Evolutionary conservation across 2,797 vertebrate genomes (phyloP).

Genomic region (Etheostoma nigrum): DNA sequence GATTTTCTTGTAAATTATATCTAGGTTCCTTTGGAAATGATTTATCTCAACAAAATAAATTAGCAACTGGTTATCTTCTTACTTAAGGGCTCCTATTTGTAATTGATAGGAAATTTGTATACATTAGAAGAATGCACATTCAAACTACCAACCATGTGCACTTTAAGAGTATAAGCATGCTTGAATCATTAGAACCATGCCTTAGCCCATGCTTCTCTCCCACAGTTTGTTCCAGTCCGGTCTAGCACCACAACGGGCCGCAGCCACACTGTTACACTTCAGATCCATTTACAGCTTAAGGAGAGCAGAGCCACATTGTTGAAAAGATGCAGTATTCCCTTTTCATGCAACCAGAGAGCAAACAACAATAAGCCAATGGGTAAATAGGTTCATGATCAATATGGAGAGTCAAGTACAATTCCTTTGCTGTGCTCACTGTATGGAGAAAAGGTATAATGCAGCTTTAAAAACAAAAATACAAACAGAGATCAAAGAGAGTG

Average conservation of each 20-base stretch:
- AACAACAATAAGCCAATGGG: conserved; percentile 52
- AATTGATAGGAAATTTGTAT: background rate
- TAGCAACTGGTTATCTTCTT: background rate
- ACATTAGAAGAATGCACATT: background rate
- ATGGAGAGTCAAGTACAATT: conserved; percentile 19
- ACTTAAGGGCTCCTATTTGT: background rate
- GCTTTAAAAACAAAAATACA: conserved; percentile 71
- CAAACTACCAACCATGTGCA: background rate
- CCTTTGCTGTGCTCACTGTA: conserved; percentile 62
- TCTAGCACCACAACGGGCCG: conserved; percentile 55
- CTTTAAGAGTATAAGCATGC: background rate
- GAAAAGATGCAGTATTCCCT: conserved; percentile 83
- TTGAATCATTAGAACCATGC: conserved; percentile 7
- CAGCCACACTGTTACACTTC: conserved; percentile 51
- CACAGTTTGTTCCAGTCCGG: conserved; percentile 63
- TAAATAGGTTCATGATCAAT: conserved; percentile 42
- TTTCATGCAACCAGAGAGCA: conserved; percentile 65
- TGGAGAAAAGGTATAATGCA: conserved; percentile 80
- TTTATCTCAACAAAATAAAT: conserved; percentile 6
- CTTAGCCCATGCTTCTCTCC: conserved; percentile 45
- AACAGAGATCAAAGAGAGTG: conserved; percentile 73
- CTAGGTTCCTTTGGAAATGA: background rate
- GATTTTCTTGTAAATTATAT: background rate
- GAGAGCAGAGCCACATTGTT: conserved; percentile 67
- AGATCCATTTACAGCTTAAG: conserved; percentile 61